Conservation (phyloP, 2,113 vertebrate species). For the Centrocercus urophasianus region DNA sequence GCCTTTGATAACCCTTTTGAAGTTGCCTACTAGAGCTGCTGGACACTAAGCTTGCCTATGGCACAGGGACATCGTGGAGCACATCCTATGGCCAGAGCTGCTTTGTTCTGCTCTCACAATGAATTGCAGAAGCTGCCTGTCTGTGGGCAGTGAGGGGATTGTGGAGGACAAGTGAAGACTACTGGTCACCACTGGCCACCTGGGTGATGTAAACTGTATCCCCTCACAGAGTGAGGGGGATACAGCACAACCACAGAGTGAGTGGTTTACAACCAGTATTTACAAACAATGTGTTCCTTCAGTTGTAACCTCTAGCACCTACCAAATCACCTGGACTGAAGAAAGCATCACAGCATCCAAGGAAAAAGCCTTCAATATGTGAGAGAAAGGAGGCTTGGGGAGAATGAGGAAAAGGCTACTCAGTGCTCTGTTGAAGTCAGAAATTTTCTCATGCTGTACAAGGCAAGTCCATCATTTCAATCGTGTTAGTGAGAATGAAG, state of each 20-base stretch:
- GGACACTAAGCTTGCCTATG: neutral
- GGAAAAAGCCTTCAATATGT: neutral
- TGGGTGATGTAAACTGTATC: neutral
- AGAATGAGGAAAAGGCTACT: neutral
- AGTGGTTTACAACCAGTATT: neutral
- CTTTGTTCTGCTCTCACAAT: neutral
- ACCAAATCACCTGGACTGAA: neutral
- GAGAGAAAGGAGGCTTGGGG: neutral
- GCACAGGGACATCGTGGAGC: neutral
- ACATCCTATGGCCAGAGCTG: neutral
- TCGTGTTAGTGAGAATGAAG: neutral
- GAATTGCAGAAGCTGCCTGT: neutral
- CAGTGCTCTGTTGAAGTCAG: neutral
- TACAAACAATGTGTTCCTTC: neutral
- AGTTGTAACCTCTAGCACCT: neutral
- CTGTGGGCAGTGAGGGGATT: neutral
- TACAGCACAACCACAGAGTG: neutral
- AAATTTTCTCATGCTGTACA: neutral
- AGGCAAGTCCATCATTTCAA: neutral
- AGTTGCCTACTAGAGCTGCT: neutral
- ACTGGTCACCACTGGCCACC: neutral
- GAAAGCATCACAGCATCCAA: neutral
- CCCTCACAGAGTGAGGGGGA: neutral
- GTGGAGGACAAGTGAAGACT: neutral
- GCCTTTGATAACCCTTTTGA: neutral